Evolutionary conservation across 1,140 invertebrate genomes (phyloP).

Genomic region (Drosophila pandora): DNA sequence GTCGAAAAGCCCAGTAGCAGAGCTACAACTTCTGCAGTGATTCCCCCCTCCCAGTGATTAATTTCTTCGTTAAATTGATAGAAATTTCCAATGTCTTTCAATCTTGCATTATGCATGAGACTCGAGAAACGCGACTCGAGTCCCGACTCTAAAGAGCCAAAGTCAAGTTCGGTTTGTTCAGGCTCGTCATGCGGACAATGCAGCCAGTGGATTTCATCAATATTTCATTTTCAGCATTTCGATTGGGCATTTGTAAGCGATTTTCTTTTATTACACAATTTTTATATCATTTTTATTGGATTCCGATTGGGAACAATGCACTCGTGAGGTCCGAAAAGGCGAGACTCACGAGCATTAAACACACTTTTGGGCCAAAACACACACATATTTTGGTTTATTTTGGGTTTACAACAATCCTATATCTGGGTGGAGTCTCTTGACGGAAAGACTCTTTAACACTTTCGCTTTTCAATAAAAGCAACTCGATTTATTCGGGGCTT

Average conservation of each 20-base stretch:
- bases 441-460: constrained; percentile 42
- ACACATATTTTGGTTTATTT: constrained; percentile 2
- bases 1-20: constrained; percentile 63
- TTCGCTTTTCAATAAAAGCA: constrained; percentile 58
- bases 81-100: constrained; percentile 68
- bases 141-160: neutral
- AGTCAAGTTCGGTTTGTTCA: constrained; percentile 23
- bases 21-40: constrained; percentile 1
- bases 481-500: constrained; percentile 1
- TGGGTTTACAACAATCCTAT: constrained; percentile 21
- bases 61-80: constrained; percentile 27
- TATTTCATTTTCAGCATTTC: constrained; percentile 69
- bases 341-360: constrained; percentile 45
- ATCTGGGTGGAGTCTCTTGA: constrained; percentile 3
- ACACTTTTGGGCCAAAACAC: constrained; percentile 16
- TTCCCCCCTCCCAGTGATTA: constrained; percentile 18
- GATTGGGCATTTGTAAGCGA: constrained; percentile 57
- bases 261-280: constrained; percentile 73
- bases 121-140: constrained; percentile 43
- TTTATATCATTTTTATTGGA: constrained; percentile 56
- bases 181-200: constrained; percentile 56
- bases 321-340: constrained; percentile 42
- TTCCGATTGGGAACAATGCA: constrained; percentile 50
- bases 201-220: constrained; percentile 66
- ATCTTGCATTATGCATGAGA: constrained; percentile 72